Percentiles rank a stretch among this genome's conserved stretches.
Conservation (phyloP, 1,140 invertebrate species). For the Patella vulgata region DNA sequence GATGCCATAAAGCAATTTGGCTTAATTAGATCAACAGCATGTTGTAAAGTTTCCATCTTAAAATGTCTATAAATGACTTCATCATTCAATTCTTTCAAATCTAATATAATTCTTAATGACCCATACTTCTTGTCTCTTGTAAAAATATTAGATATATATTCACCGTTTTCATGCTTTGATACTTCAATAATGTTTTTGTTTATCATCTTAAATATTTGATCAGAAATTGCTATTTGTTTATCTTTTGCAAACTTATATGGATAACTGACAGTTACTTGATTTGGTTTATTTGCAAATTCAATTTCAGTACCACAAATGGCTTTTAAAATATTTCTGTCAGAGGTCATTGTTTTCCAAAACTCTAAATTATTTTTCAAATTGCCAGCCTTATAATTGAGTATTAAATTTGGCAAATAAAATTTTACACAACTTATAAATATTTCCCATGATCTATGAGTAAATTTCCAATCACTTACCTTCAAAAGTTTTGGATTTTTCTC, state of each 20-base stretch:
- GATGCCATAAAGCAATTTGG: conserved; percentile 31
- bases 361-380: conserved; percentile 25
- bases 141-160: conserved; percentile 31
- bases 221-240: conserved; percentile 9
- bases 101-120: conserved; percentile 19
- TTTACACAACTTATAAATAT: too few relatives aligned
- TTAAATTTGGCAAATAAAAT: too few relatives aligned
- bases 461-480: too few relatives aligned
- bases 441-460: too few relatives aligned
- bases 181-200: not conserved
- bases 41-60: conserved; percentile 29
- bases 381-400: conserved; percentile 23
- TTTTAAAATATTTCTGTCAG: conserved; percentile 25
- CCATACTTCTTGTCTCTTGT: conserved; percentile 18
- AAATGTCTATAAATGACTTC: conserved; percentile 24
- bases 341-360: conserved; percentile 25
- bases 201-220: conserved; percentile 14
- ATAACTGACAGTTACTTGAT: not conserved
- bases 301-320: conserved; percentile 21
- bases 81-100: conserved; percentile 26
- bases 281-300: conserved; percentile 8
- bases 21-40: conserved; percentile 17
- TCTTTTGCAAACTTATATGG: not conserved
- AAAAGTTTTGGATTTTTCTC: too few relatives aligned
- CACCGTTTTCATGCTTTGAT: conserved; percentile 5